Evolutionary conservation across 92 coral and sea anemone genomes (phyloP).

Genomic region (Meandrina meandrites): DNA sequence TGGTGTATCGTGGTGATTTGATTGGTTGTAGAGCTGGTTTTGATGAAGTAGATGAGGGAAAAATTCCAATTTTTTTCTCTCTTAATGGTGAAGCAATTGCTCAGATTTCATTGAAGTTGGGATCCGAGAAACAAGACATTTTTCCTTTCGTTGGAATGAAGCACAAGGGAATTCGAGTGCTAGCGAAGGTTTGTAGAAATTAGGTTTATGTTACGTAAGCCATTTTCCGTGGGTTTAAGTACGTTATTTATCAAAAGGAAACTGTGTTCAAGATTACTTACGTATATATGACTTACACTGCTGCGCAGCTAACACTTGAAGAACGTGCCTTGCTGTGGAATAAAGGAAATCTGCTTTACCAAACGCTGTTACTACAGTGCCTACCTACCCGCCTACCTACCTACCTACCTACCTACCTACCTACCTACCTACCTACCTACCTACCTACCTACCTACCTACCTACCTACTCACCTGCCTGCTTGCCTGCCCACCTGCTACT

Average conservation of each 20-base stretch:
- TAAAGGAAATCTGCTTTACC: too few species aligned
- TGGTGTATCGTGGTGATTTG: constrained; percentile 55
- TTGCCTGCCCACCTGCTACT: neutral
- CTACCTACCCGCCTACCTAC: too few species aligned
- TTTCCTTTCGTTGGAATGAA: constrained; percentile 50
- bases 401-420: too few species aligned
- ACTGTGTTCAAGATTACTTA: too few species aligned
- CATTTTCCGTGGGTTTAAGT: neutral
- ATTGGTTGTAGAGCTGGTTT: constrained; percentile 44
- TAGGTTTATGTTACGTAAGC: neutral
- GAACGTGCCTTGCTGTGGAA: too few species aligned
- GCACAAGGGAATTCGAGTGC: constrained; percentile 40
- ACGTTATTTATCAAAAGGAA: neutral
- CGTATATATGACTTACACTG: too few species aligned
- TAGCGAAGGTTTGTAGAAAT: constrained; percentile 38
- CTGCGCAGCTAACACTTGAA: too few species aligned
- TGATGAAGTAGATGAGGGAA: constrained; percentile 25
- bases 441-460: neutral
- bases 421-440: too few species aligned
- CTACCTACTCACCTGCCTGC: neutral
- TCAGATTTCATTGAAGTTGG: constrained; percentile 16
- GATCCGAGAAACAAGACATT: constrained; percentile 13
- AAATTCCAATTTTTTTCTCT: constrained; percentile 42
- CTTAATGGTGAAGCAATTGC: constrained; percentile 35
- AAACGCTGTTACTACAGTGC: too few species aligned